Evolutionary conservation across 1,140 invertebrate species (phyloP).

Genomic region (Lepidurus apus): DNA sequence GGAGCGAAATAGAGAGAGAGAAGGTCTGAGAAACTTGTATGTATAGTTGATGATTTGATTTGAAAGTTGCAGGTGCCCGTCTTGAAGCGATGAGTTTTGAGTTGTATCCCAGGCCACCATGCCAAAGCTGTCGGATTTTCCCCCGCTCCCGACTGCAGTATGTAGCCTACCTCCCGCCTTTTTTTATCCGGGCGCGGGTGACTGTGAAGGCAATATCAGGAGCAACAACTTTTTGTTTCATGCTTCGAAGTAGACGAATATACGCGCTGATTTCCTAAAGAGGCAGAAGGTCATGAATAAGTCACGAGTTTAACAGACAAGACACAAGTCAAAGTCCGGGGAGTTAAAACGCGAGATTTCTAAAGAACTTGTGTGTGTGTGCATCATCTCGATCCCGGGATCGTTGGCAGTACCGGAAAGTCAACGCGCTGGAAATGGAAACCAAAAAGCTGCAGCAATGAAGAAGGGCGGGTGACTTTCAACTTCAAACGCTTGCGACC

Average conservation of each 20-base stretch:
- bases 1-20: not conserved
- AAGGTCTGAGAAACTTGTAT: not conserved
- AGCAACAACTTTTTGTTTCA: not conserved
- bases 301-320: slow-evolving; percentile 1
- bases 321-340: not conserved
- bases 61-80: not conserved
- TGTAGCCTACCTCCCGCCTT: not conserved
- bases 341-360: not conserved
- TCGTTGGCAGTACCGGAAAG: not conserved
- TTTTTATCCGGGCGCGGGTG: not conserved
- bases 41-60: slow-evolving; percentile 14
- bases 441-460: not conserved
- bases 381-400: not conserved
- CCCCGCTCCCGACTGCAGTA: not conserved
- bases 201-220: not conserved
- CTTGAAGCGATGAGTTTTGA: not conserved
- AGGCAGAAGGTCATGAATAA: slow-evolving; percentile 9
- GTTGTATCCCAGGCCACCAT: not conserved
- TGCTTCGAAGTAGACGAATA: not conserved
- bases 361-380: not conserved
- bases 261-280: slow-evolving; percentile 1
- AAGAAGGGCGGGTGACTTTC: not conserved
- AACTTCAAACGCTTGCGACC: slow-evolving; percentile 6
- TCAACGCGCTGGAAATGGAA: slow-evolving; percentile 13
- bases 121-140: not conserved